Evolutionary conservation across 2,888 invertebrate species (phyloP), one percentile per base, ranked within the genome.

Genomic region (Seira musarum): DNA sequence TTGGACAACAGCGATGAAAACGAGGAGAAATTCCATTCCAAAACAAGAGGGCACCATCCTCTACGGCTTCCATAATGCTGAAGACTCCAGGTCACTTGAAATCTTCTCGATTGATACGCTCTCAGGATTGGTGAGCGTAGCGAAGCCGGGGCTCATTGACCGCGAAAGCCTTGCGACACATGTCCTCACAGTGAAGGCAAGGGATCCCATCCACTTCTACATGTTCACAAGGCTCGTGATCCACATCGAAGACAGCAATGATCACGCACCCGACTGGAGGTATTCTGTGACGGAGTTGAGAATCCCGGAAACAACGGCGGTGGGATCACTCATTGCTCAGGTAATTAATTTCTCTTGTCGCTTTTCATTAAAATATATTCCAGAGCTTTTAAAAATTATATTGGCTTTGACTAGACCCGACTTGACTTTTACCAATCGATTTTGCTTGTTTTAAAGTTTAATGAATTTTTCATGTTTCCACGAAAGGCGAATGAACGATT

Each of bases 141-240:
- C 84, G 63, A 40, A 40, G 40, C 40, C 40, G 40, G 83, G 83
- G 15, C 83, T 85, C 40, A 90, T 98, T 72, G 97, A 98, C 90
- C 97, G 95, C 88, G 98, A 98, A 88, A 93, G 93, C 86, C 92
- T 95, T 40, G 96, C 96, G 89, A 92, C 96, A 82, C 96, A 96
- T 90, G 95, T 95, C 86, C 91, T 98, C 83, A 93, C 94, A 67
- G 94, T 96, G 74, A 92, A 93, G 77, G 98, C 96, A 1, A 92
- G 93, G 64, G 98, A 98, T 90, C 92, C 85, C 19, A 75, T 73
- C 21, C 83, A 87, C 19, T 81, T 80, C 65, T 85, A 87, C 76
- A 84, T 83, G 68, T 87, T 84, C 72, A 85, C 84, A 2, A 76
- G 86, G 22, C 85, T 87, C 61, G 46, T 71, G 15, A 71, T 87